These are phyloP conservation scores for Ploceus nigricollis DNA, from an alignment of 2,113 vertebrate genomes.

Conservation along the genomic window DNA sequence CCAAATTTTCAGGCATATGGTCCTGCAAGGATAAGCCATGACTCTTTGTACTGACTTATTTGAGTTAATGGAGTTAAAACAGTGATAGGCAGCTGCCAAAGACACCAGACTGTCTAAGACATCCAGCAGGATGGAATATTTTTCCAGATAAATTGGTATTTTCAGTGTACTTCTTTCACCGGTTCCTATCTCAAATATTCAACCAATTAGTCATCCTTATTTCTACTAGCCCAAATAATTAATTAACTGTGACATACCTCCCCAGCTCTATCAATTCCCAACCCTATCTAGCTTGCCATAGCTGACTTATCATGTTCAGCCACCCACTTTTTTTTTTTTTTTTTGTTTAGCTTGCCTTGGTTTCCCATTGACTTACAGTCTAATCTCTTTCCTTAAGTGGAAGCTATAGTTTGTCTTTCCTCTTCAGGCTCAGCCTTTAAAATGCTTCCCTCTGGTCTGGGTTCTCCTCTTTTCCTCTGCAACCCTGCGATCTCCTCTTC, in stretches of 20 bases:
- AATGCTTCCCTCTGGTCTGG: not conserved
- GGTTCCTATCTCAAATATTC: not conserved
- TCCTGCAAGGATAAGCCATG: not conserved
- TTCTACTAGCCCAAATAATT: not conserved
- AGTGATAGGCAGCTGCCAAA: not conserved
- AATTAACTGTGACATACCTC: not conserved
- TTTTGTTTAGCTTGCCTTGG: not conserved
- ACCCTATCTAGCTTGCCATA: not conserved
- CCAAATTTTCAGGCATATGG: not conserved
- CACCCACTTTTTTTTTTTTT: not conserved
- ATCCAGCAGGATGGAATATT: not conserved
- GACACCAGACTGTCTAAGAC: not conserved
- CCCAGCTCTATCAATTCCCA: not conserved
- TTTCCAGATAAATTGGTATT: not conserved
- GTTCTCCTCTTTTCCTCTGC: not conserved
- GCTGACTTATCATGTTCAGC: not conserved
- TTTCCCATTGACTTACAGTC: not conserved
- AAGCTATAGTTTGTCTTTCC: not conserved
- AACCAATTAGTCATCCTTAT: not conserved
- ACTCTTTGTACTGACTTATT: not conserved
- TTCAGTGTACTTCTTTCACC: not conserved
- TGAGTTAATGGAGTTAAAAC: not conserved
- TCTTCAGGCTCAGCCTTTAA: not conserved
- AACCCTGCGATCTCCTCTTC: not conserved
- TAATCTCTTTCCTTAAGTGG: not conserved